Conservation (phyloP, 1,140 invertebrate species). For the Maconellicoccus hirsutus region DNA sequence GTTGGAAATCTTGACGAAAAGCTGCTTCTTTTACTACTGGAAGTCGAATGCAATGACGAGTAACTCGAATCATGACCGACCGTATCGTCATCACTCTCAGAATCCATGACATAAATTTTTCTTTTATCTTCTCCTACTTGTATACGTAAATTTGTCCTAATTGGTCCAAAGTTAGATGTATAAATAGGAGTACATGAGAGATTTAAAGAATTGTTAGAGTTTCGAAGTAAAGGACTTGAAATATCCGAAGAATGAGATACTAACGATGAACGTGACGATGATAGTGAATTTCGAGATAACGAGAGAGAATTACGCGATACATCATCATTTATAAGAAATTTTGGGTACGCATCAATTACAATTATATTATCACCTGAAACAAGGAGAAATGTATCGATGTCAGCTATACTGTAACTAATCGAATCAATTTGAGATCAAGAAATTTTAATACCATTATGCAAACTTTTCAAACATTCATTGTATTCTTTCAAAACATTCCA, state of each 20-base stretch:
- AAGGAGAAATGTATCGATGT: neutral
- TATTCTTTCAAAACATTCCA: neutral
- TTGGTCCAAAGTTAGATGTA: neutral
- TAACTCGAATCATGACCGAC: neutral
- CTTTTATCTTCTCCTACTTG: neutral
- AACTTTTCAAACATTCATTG: neutral
- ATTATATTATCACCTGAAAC: constrained; percentile 7
- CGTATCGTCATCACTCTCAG: neutral
- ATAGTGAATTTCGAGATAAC: neutral
- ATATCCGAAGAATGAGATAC: neutral
- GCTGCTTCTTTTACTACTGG: neutral
- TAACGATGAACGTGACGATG: neutral
- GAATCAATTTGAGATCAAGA: neutral
- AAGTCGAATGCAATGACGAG: neutral
- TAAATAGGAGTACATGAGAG: neutral
- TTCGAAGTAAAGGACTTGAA: neutral
- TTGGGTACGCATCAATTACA: neutral
- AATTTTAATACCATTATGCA: neutral
- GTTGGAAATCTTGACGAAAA: neutral
- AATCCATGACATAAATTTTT: neutral
- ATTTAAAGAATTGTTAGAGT: neutral
- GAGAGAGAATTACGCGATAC: neutral
- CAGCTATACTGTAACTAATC: neutral
- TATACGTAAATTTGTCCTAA: neutral
- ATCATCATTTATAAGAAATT: neutral